A percentile compares a stretch with the other conserved stretches of the same genome.
These are phyloP conservation scores for Neopipo cinnamomea DNA, from an alignment of 2,113 vertebrate genomes.

Conservation along the genomic window DNA sequence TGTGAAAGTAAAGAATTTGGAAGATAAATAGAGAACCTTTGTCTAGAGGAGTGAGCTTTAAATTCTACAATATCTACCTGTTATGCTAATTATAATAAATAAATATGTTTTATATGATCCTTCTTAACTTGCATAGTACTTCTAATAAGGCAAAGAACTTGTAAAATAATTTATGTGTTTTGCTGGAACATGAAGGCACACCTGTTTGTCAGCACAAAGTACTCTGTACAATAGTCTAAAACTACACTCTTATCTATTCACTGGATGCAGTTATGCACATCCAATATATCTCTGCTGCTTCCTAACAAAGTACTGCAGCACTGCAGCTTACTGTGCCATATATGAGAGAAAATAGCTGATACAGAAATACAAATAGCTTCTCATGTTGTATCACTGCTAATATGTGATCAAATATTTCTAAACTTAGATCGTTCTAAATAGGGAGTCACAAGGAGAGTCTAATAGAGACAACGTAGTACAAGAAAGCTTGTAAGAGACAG, in stretches of 20 bases:
- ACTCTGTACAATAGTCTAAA: neutral
- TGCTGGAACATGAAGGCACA: neutral
- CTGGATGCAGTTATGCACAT: neutral
- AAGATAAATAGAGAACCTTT: neutral
- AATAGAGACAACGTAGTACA: neutral
- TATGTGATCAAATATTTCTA: conserved; percentile 49
- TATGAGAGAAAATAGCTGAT: conserved; percentile 13
- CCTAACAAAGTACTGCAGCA: neutral
- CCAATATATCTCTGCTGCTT: neutral
- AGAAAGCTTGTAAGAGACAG: neutral
- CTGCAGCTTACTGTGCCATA: neutral
- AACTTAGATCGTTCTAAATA: conserved; percentile 13
- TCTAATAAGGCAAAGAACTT: neutral
- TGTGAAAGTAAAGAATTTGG: neutral
- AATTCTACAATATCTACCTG: neutral
- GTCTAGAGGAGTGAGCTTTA: neutral
- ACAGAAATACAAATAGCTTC: conserved; percentile 31
- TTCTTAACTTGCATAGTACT: neutral
- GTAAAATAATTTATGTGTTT: neutral
- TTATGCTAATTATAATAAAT: neutral
- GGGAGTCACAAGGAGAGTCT: neutral
- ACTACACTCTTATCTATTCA: neutral
- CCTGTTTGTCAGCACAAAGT: neutral
- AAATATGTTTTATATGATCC: neutral
- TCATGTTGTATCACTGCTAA: conserved; percentile 3